Evolutionary conservation across 2,797 vertebrate species (phyloP).

Genomic region (Cyclopterus lumpus): DNA sequence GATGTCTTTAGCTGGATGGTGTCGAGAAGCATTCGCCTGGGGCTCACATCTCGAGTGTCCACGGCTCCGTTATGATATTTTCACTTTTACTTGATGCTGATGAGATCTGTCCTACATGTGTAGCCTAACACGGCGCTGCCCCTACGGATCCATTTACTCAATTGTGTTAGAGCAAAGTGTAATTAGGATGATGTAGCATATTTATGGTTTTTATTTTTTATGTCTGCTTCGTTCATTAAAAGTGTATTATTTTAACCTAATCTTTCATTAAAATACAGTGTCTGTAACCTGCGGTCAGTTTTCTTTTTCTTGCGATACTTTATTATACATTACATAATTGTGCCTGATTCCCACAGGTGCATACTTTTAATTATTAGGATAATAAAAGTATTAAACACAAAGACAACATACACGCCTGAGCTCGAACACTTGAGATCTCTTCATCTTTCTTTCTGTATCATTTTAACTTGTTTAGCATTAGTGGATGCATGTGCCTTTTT

Average conservation of each 20-base stretch:
- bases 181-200: constrained; percentile 79
- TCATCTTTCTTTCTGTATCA: not conserved
- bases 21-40: constrained; percentile 53
- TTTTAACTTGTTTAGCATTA: not conserved
- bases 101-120: constrained; percentile 63
- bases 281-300: constrained; percentile 42
- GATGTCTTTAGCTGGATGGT: constrained; percentile 57
- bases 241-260: constrained; percentile 81
- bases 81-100: constrained; percentile 63
- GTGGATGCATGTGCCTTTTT: not conserved
- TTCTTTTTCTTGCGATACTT: not conserved
- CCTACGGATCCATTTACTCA: constrained; percentile 71
- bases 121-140: constrained; percentile 67
- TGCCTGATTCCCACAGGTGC: not conserved
- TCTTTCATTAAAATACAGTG: constrained; percentile 80
- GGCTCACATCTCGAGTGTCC: constrained; percentile 59
- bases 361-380: not conserved
- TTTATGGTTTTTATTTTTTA: constrained; percentile 67
- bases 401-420: not conserved
- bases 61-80: constrained; percentile 65
- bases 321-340: not conserved
- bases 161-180: constrained; percentile 74
- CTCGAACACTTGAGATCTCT: not conserved
- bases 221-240: constrained; percentile 81
- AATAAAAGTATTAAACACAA: not conserved